Percentiles rank a stretch among this genome's conserved stretches.
Conservation (phyloP, 1,140 invertebrate species). For the Drepana arcuata region DNA sequence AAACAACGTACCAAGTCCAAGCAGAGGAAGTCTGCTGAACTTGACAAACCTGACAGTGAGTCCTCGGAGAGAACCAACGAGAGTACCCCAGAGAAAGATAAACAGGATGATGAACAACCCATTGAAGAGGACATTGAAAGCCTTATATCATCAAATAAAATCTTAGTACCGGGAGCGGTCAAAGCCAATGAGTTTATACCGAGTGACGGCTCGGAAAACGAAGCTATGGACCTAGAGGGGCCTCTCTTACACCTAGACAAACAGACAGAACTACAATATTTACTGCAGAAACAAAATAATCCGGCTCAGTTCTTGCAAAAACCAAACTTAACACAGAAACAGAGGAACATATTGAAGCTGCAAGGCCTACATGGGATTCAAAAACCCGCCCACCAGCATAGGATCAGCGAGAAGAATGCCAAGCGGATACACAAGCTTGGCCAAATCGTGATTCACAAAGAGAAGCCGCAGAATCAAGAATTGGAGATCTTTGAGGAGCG, state of each 20-base stretch:
- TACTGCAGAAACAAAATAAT: constrained; percentile 65
- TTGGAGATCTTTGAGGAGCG: constrained; percentile 41
- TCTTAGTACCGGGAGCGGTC: constrained; percentile 46
- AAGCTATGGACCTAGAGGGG: constrained; percentile 38
- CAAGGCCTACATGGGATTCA: constrained; percentile 48
- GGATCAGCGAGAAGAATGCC: constrained; percentile 59
- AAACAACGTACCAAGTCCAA: constrained; percentile 70
- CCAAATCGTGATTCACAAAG: constrained; percentile 51
- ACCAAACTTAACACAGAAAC: constrained; percentile 52
- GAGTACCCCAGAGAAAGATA: constrained; percentile 51
- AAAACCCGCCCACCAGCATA: constrained; percentile 48
- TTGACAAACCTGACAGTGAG: constrained; percentile 47
- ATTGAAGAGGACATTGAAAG: constrained; percentile 67
- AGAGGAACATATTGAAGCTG: constrained; percentile 51
- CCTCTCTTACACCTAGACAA: constrained; percentile 49
- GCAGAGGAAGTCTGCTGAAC: constrained; percentile 60
- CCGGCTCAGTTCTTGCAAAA: constrained; percentile 54
- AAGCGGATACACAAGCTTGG: constrained; percentile 64
- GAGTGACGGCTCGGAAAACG: constrained; percentile 45
- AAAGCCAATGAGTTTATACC: constrained; percentile 27
- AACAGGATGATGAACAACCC: constrained; percentile 23
- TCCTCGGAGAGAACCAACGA: constrained; percentile 46
- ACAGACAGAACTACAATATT: constrained; percentile 61
- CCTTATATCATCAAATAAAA: constrained; percentile 68
- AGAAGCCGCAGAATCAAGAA: constrained; percentile 35